A percentile compares a stretch with the other conserved stretches of the same genome.
Evolutionary conservation across 2,888 invertebrate genomes (phyloP).

Genomic region (Hypomecis punctinalis): DNA sequence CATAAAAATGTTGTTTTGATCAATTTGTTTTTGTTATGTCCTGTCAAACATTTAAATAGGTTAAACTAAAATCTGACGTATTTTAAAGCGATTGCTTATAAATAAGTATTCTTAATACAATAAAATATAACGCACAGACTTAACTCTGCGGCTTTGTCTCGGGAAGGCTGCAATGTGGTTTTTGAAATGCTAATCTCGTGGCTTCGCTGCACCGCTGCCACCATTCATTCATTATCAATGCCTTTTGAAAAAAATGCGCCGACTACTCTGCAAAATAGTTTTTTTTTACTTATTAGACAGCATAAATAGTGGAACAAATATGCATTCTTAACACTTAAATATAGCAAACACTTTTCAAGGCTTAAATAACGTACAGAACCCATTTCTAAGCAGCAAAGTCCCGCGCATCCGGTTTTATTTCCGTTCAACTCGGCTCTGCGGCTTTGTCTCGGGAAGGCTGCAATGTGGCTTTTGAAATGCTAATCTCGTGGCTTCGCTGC

Average conservation of each 20-base stretch:
- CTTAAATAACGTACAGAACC: constrained; percentile 29
- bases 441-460: constrained; percentile 47
- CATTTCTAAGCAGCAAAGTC: constrained; percentile 15
- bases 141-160: constrained; percentile 49
- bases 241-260: constrained; percentile 32
- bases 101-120: too few relatives aligned
- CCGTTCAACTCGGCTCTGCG: constrained; percentile 44
- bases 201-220: constrained; percentile 37
- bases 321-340: too few relatives aligned
- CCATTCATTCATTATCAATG: constrained; percentile 48
- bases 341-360: background rate
- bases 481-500: constrained; percentile 44
- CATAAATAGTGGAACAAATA: too few relatives aligned
- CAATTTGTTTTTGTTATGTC: too few relatives aligned
- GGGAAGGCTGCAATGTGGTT: constrained; percentile 46
- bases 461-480: constrained; percentile 53
- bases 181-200: constrained; percentile 53
- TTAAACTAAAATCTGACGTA: too few relatives aligned
- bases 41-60: too few relatives aligned
- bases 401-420: constrained; percentile 42
- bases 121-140: too few relatives aligned
- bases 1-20: too few relatives aligned
- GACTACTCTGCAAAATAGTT: too few relatives aligned
- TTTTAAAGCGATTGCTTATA: too few relatives aligned
- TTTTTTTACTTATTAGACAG: too few relatives aligned